A percentile compares a stretch with the other conserved stretches of the same genome.
Evolutionary conservation across 2,113 vertebrate species (phyloP).

Genomic region (Caracal caracal): DNA sequence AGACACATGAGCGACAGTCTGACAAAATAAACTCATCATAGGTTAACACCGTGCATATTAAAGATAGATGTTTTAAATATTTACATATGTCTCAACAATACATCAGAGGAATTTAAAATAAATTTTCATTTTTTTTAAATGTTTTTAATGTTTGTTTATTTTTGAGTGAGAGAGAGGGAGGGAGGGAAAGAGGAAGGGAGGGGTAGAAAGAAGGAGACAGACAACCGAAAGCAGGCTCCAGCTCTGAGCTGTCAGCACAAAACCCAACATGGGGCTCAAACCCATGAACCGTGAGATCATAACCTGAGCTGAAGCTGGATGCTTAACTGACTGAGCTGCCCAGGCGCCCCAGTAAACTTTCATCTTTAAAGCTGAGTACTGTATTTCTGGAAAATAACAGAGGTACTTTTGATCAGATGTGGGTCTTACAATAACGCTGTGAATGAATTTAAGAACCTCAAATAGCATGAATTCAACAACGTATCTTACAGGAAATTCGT

Average conservation of each 20-base stretch:
- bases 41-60: not conserved
- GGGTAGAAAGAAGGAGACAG: not conserved
- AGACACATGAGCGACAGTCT: not conserved
- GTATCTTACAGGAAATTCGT: not conserved
- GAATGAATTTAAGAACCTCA: not conserved
- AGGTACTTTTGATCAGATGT: not conserved
- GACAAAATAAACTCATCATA: not conserved
- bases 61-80: not conserved
- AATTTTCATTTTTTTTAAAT: not conserved
- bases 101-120: not conserved
- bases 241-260: not conserved
- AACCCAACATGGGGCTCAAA: not conserved
- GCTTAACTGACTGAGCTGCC: not conserved
- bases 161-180: no score
- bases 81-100: not conserved
- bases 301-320: not conserved
- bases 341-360: not conserved
- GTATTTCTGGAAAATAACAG: not conserved
- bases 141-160: no score
- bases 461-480: not conserved
- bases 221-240: not conserved
- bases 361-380: not conserved
- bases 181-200: not conserved
- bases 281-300: not conserved
- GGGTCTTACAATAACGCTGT: not conserved